phyloP scores from a whole-genome alignment of 1,140 invertebrate species.

The Leucophenga varia region DNA sequence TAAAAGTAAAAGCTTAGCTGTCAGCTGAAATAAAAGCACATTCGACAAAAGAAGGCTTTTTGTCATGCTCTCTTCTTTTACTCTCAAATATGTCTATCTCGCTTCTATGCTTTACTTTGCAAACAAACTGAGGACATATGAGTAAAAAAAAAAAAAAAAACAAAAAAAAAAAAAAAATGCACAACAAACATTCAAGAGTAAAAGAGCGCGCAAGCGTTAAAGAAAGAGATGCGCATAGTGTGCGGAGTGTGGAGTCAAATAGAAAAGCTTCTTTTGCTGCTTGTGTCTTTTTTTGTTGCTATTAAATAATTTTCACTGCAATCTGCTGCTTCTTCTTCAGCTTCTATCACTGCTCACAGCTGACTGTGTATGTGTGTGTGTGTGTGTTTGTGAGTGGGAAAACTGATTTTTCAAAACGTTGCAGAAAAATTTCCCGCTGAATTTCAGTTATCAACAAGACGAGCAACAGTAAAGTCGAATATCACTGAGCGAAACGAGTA shows the following conservation, averaged over 20 bases:
- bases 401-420: background rate
- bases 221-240: too few relatives aligned
- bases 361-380: background rate
- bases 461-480: conserved; percentile 17
- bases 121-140: too few relatives aligned
- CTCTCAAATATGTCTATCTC: too few relatives aligned
- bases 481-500: background rate
- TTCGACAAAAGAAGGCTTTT: too few relatives aligned
- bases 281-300: background rate
- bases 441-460: conserved; percentile 23
- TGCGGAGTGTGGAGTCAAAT: background rate
- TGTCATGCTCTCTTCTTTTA: too few relatives aligned
- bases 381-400: conserved; percentile 4
- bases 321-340: background rate
- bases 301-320: background rate
- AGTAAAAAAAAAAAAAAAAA: too few relatives aligned
- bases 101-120: too few relatives aligned
- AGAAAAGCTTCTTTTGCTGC: background rate
- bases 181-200: background rate
- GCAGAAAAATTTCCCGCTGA: conserved; percentile 21
- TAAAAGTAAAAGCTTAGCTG: too few relatives aligned
- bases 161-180: too few relatives aligned
- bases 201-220: background rate
- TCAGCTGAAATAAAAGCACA: too few relatives aligned
- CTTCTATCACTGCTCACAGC: background rate